Evolutionary conservation across 2,113 vertebrate species (phyloP), one percentile per base, ranked within the genome.

Genomic region (Mystacornis crossleyi): DNA sequence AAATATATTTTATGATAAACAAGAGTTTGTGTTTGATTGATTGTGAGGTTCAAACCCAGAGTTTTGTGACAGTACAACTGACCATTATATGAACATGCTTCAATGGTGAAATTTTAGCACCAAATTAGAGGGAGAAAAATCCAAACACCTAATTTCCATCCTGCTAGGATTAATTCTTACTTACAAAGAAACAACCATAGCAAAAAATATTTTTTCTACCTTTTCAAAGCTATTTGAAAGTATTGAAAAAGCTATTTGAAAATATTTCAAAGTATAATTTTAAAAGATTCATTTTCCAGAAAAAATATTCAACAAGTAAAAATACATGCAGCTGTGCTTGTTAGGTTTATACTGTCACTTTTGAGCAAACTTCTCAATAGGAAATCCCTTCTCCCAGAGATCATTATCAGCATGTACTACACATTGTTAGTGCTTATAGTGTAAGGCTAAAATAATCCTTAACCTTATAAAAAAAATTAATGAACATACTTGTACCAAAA

Each of bases 371-470:
- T 87, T 26, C 65, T 94, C 77, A 89, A 80, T 67, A 93, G 81
- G 62, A 55, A 91, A 57, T 62, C 64, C 11, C 73, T 95, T 97
- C 88, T 82, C 66, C 58, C 74, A 42, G 45, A 95, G 33, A 83
- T 79, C 69, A 83, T 96, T 94, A 90, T 93, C 95, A 86, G 86
- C 38, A 91, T 66, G 47, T 86, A 71, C 57, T 95, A 90, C 23
- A 85, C 65, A 54, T 89, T 51, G 45, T 84, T 89, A 91, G 42
- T 88, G 62, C 73, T 57, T 54, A 80, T 94, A 66, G 6, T 33
- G 58, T 50, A 70, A 96, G 67, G 85, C 94, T 93, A 96, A 96
- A 94, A 93, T 42, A 86, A 79, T 57, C 84, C 24, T 92, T 96
- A 95, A 94, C 31, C 47, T 95, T 95, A 90, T 95, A 90, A 58